phyloP scores from a whole-genome alignment of 2,113 vertebrate species.

The Mormyrus iriodes region DNA sequence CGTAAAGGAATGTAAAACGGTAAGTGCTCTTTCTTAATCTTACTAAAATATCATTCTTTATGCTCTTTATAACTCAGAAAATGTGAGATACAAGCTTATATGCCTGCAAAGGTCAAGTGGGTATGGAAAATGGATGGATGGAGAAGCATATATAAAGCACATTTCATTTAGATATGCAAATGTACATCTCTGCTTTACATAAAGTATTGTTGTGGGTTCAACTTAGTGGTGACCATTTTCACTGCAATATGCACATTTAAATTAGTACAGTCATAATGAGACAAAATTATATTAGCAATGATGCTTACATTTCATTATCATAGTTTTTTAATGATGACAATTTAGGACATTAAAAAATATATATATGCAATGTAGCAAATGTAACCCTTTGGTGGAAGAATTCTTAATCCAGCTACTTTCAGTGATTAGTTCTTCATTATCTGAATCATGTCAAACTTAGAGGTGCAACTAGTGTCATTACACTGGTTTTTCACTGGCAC shows the following conservation, averaged over 20 bases:
- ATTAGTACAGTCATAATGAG: background rate
- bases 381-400: background rate
- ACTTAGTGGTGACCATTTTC: background rate
- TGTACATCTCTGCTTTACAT: background rate
- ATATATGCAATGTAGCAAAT: background rate
- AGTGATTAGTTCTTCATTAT: background rate
- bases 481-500: background rate
- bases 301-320: background rate
- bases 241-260: background rate
- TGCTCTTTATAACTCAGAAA: background rate
- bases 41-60: background rate
- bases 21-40: background rate
- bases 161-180: background rate
- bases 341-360: background rate
- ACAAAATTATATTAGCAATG: background rate
- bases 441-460: background rate
- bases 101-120: background rate
- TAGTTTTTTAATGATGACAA: background rate
- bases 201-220: background rate
- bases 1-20: constrained; percentile 1
- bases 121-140: background rate
- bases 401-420: background rate
- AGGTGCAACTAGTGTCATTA: background rate
- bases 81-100: background rate
- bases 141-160: background rate